These are phyloP conservation scores for Pantherophis guttatus DNA, from an alignment of 2,113 vertebrate genomes.

Conservation along the genomic window DNA sequence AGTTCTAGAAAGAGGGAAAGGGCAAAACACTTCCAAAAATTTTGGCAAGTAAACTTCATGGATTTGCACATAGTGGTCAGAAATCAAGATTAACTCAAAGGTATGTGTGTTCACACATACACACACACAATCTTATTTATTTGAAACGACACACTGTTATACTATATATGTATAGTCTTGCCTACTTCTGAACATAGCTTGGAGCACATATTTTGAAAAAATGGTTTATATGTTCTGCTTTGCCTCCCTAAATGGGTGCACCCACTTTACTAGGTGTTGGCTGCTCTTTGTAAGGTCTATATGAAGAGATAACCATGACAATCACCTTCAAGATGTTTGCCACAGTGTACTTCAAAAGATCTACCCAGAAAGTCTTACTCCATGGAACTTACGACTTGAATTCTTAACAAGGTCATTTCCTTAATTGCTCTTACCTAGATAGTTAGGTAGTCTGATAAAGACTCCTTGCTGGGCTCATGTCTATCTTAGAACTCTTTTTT, in stretches of 20 bases:
- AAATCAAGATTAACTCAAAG: background rate
- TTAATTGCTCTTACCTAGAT: background rate
- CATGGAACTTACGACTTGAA: background rate
- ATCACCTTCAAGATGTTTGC: background rate
- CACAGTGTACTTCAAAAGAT: background rate
- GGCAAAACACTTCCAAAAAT: background rate
- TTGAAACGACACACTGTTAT: background rate
- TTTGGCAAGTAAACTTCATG: background rate
- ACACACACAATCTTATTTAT: background rate
- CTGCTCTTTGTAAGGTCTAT: background rate
- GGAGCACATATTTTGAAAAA: background rate
- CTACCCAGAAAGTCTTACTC: background rate
- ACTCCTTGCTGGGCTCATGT: background rate
- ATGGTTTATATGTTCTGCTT: background rate
- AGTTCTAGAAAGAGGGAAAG: background rate
- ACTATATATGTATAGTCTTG: background rate
- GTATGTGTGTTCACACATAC: background rate
- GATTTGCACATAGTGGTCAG: background rate
- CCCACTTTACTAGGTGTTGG: background rate
- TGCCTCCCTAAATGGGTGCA: background rate
- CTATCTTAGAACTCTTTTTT: background rate
- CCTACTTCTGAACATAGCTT: background rate
- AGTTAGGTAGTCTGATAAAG: background rate
- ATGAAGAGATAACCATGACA: background rate
- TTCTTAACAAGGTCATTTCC: background rate